Percentiles rank a stretch among this genome's conserved stretches.
Evolutionary conservation across 2,888 invertebrate genomes (phyloP).

Genomic region (Microplitis deprimator): DNA sequence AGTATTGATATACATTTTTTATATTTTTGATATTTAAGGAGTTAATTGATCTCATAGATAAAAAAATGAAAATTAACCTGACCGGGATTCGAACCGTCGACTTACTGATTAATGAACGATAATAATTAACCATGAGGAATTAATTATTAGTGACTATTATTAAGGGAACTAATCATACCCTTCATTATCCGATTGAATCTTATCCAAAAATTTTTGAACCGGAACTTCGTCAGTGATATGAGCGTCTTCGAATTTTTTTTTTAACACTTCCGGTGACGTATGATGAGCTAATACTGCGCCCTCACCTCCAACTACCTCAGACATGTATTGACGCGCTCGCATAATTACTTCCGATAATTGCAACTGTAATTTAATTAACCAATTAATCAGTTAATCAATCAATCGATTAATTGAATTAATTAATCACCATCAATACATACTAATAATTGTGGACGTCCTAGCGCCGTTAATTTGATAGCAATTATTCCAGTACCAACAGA

Average conservation of each 20-base stretch:
- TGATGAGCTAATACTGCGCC: constrained; percentile 91
- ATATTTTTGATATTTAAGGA: no score
- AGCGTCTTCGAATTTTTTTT: constrained; percentile 83
- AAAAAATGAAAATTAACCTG: no score
- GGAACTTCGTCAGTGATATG: constrained; percentile 83
- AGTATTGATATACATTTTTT: no score
- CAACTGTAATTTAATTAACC: constrained; percentile 76
- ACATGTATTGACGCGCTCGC: constrained; percentile 94
- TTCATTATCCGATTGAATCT: constrained; percentile 92
- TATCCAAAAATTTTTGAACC: constrained; percentile 90
- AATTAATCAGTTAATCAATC: constrained; percentile 17
- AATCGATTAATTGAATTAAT: not conserved
- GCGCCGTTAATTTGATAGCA: constrained; percentile 96
- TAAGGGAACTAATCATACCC: constrained; percentile 77
- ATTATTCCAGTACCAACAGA: constrained; percentile 96
- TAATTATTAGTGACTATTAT: no score
- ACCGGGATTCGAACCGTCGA: no score
- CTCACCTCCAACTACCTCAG: constrained; percentile 88
- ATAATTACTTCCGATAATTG: constrained; percentile 98
- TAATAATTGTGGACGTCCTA: constrained; percentile 96
- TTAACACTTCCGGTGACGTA: constrained; percentile 88
- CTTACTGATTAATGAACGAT: no score
- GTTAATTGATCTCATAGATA: no score
- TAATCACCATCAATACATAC: constrained; percentile 75
- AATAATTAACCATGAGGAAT: no score